Percentiles rank a stretch among this genome's conserved stretches.
These are phyloP conservation scores for Leucoraja erinaceus DNA, from an alignment of 2,113 vertebrate genomes.

Conservation along the genomic window DNA sequence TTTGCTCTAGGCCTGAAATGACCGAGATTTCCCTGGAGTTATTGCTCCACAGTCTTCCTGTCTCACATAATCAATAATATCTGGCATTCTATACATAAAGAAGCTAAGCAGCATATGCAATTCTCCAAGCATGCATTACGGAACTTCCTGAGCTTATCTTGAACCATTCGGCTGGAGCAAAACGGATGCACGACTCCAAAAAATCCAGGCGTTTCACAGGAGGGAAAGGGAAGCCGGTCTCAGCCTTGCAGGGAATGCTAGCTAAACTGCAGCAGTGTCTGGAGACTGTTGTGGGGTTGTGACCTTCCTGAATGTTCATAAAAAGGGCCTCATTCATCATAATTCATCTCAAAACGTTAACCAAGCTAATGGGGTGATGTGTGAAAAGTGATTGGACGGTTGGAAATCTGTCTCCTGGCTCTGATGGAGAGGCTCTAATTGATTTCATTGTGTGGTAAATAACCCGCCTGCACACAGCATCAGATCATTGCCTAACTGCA, in stretches of 20 bases:
- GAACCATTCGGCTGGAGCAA: background rate
- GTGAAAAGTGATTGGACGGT: constrained; percentile 62
- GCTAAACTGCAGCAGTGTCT: constrained; percentile 51
- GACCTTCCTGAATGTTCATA: constrained; percentile 64
- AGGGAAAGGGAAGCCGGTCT: background rate
- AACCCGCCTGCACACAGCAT: constrained; percentile 59
- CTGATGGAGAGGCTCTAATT: constrained; percentile 60
- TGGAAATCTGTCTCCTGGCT: constrained; percentile 52
- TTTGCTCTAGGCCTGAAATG: background rate
- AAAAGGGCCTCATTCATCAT: constrained; percentile 62
- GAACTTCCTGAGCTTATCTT: constrained; percentile 30
- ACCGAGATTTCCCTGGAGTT: constrained; percentile 30
- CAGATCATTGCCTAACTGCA: constrained; percentile 69
- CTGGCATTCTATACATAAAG: constrained; percentile 36
- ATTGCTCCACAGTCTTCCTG: background rate
- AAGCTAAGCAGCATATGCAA: constrained; percentile 40
- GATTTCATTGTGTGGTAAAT: constrained; percentile 60
- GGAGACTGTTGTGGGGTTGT: constrained; percentile 56
- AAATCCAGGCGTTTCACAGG: background rate
- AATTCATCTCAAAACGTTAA: constrained; percentile 54
- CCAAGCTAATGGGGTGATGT: constrained; percentile 63
- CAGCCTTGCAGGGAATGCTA: constrained; percentile 51
- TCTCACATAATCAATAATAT: constrained; percentile 20
- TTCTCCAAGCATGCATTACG: constrained; percentile 38
- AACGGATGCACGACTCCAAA: background rate